These are phyloP conservation scores for Heliconius ethilla DNA, from an alignment of 2,888 invertebrate genomes.

Conservation along the genomic window DNA sequence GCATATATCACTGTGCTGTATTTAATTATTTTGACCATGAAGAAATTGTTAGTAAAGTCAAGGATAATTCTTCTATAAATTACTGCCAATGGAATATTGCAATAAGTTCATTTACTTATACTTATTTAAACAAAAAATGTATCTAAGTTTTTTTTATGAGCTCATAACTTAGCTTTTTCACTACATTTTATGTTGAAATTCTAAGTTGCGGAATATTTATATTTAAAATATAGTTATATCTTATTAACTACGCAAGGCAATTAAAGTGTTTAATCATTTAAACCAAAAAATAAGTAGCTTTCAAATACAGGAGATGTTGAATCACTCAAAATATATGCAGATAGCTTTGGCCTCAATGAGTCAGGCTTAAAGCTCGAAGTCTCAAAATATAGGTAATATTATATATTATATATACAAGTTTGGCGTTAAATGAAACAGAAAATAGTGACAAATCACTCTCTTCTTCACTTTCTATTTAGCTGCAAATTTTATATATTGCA, in stretches of 20 bases:
- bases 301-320: not conserved
- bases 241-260: not conserved
- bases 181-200: too few relatives aligned
- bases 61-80: slow-evolving; percentile 10
- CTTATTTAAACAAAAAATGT: not conserved
- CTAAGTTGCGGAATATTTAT: not conserved
- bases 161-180: too few relatives aligned
- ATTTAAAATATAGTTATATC: not conserved
- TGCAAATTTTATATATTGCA: not conserved
- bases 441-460: not conserved
- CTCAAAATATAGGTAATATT: too few relatives aligned
- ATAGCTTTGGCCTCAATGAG: slow-evolving; percentile 13
- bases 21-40: slow-evolving; percentile 16
- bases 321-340: not conserved
- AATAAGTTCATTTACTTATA: not conserved
- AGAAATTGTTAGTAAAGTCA: not conserved
- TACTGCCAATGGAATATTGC: not conserved
- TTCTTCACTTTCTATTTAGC: not conserved
- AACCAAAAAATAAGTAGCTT: not conserved
- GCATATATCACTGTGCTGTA: not conserved
- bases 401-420: too few relatives aligned
- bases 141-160: not conserved
- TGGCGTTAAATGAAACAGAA: not conserved
- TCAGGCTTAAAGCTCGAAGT: not conserved
- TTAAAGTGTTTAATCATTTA: not conserved